Base-by-base conservation (phyloP, 92 coral and sea anemone species). In the Epizoanthus ramosus region DNA sequence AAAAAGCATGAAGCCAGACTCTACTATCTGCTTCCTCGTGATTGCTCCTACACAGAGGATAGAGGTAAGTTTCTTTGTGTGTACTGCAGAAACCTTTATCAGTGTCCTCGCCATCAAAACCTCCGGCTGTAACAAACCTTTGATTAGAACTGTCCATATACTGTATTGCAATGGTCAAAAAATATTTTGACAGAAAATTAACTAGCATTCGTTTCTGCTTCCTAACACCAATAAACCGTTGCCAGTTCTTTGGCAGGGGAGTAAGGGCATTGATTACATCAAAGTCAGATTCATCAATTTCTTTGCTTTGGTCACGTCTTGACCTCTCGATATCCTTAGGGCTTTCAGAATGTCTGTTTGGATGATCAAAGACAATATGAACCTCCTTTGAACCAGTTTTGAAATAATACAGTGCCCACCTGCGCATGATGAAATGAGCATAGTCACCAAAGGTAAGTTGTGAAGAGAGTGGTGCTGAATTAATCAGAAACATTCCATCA, bases 21-120 rank as follows among this genome's bases (percentile, higher is more conserved):
- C 75, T 71, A 33, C 75, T 71, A 57, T 71, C 75, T 41, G 56
- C 21, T 39, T 71, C 75, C 47, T 71, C 75, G 47, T 45, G 75
- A 50, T 71, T 71, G 57, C 56, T 37, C 41, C 16, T 12, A 50
- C 41, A 45, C 47, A 41, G 41, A 57, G 5, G 18, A 39, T 33
- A 19, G 50, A 41, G 22, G 22, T 41, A 54, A 45, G 75, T 41
- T 41, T 57, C 75, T 41, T 52, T 17, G 75, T 33, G 41, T 54
- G 18, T 71, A 57, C 75, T 41, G n/a, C 75, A 54, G 57, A 71
- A 33, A 57, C 31, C 75, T 4, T 52, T 6, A 17, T 33, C 58
- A 25, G 25, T 71, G 41, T 37, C 57, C 41, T 57, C 24, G 22
- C 75, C 75, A 71, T 28, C 17, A 58, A 58, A 15, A 5, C 63